These are phyloP conservation scores for Cinara cedri DNA, from an alignment of 2,888 invertebrate species.

Conservation along the genomic window DNA sequence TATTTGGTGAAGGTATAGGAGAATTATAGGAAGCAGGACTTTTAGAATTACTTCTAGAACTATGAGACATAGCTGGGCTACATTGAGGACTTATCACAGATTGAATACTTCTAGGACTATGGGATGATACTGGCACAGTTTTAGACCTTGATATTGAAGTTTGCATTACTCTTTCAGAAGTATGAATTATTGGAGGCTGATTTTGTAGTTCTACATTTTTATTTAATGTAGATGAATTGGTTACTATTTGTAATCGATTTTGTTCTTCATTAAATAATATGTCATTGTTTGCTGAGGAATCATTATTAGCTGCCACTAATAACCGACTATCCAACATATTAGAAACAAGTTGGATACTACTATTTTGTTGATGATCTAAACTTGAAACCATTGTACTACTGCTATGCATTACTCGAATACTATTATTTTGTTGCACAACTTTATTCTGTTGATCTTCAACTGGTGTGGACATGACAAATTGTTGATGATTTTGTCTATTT, in stretches of 20 bases:
- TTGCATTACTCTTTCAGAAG: conserved; percentile 49
- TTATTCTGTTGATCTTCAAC: conserved; percentile 59
- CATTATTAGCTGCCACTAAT: conserved; percentile 50
- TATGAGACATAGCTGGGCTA: conserved; percentile 58
- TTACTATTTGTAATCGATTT: conserved; percentile 59
- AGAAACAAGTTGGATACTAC: conserved; percentile 53
- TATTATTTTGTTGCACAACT: conserved; percentile 54
- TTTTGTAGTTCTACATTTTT: conserved; percentile 51
- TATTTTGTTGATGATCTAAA: conserved; percentile 53
- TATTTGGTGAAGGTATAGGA: conserved; percentile 55
- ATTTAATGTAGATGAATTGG: conserved; percentile 59
- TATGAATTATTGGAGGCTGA: conserved; percentile 48
- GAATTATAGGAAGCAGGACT: conserved; percentile 57
- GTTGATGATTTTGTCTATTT: conserved; percentile 53
- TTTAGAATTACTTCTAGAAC: conserved; percentile 53
- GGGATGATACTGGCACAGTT: conserved; percentile 52
- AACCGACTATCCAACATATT: conserved; percentile 49
- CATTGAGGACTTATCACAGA: conserved; percentile 59
- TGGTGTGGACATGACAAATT: conserved; percentile 46
- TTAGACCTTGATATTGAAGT: conserved; percentile 55
- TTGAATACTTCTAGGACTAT: conserved; percentile 56
- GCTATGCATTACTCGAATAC: conserved; percentile 54
- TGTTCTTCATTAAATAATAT: conserved; percentile 58
- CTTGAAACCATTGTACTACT: conserved; percentile 56
- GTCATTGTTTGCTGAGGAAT: conserved; percentile 46